phyloP scores from a whole-genome alignment of 2,888 invertebrate species.

The Clepsis dumicolana region DNA sequence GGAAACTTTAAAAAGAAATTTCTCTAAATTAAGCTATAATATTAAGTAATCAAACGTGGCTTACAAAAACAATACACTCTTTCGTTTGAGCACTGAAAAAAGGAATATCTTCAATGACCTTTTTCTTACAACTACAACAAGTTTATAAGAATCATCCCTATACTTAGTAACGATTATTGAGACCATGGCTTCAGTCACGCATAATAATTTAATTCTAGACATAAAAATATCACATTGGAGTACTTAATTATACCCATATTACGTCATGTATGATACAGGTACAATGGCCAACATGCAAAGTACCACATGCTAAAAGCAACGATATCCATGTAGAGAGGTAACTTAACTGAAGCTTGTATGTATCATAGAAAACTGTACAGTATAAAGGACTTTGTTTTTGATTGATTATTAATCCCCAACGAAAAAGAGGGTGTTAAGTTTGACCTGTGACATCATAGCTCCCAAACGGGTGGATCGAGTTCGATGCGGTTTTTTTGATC shows the following conservation, averaged over 20 bases:
- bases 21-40: too few species aligned
- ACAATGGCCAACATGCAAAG: conserved; percentile 10
- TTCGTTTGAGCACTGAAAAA: too few species aligned
- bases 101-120: too few species aligned
- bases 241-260: conserved; percentile 16
- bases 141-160: background rate
- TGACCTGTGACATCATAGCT: too few species aligned
- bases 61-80: too few species aligned
- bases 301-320: conserved; percentile 17
- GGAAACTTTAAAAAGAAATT: too few species aligned
- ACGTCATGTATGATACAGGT: conserved; percentile 22
- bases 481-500: too few species aligned
- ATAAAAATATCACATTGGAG: conserved; percentile 22
- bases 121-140: background rate
- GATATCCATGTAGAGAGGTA: background rate
- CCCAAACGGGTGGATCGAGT: too few species aligned
- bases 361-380: background rate
- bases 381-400: too few species aligned
- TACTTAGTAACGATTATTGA: background rate
- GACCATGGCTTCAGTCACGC: conserved; percentile 5
- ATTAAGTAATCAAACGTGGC: too few species aligned
- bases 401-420: too few species aligned
- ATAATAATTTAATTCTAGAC: background rate
- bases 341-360: background rate
- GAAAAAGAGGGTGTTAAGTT: too few species aligned